phyloP scores from a whole-genome alignment of 2,113 vertebrate species.

The Oreochromis aureus region DNA sequence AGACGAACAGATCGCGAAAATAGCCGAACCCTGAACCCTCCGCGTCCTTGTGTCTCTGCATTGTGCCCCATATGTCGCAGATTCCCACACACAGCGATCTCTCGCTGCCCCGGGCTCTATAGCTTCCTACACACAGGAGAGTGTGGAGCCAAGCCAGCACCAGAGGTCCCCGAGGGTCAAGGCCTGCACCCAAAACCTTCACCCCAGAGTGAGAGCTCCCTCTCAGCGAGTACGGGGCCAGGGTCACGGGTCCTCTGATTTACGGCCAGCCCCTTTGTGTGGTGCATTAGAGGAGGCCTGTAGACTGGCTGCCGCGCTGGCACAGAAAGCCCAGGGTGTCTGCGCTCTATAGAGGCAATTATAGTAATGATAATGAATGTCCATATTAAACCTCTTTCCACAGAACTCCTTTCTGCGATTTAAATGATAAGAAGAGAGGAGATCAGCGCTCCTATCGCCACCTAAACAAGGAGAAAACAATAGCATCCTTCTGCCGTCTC shows the following conservation, averaged over 20 bases:
- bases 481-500: conserved; percentile 45
- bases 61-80: conserved; percentile 59
- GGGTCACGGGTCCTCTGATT: conserved; percentile 68
- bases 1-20: background rate
- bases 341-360: conserved; percentile 51
- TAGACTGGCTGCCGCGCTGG: conserved; percentile 12
- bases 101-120: conserved; percentile 26
- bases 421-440: conserved; percentile 21
- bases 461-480: conserved; percentile 42
- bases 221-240: conserved; percentile 50
- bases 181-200: conserved; percentile 48
- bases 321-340: conserved; percentile 29
- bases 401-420: conserved; percentile 17
- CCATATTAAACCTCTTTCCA: conserved; percentile 41
- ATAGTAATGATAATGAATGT: conserved; percentile 59
- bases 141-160: conserved; percentile 47
- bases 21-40: background rate
- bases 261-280: conserved; percentile 57
- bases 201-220: conserved; percentile 53
- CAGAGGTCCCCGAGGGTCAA: conserved; percentile 65
- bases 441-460: conserved; percentile 8
- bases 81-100: conserved; percentile 73
- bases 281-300: conserved; percentile 28
- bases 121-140: conserved; percentile 53
- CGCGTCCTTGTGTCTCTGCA: conserved; percentile 16